Percentiles rank a stretch among this genome's conserved stretches.
Conservation (phyloP, 37 sponge, comb jelly and placozoan genomes). For the Beroe ovata region DNA sequence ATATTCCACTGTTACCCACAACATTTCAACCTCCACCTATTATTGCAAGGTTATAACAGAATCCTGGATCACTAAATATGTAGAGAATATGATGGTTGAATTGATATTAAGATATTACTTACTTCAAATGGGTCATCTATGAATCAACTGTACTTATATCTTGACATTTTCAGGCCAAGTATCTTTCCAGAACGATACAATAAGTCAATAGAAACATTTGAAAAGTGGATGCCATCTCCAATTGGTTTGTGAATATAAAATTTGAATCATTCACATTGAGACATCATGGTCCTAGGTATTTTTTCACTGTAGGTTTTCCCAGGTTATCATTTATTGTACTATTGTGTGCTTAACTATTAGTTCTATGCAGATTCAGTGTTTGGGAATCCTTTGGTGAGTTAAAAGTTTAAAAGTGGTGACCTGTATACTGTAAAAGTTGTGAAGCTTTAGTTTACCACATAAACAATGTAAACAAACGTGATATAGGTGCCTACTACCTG, state of each 20-base stretch:
- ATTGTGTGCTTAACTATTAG: neutral
- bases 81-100: neutral
- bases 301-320: no score
- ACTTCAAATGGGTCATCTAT: no score
- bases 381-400: neutral
- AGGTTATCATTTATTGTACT: no score
- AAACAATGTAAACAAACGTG: no score
- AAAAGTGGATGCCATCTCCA: constrained; percentile 15
- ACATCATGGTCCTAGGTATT: no score
- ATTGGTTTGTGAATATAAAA: constrained; percentile 1
- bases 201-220: neutral
- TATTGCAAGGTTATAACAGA: neutral
- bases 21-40: constrained; percentile 1
- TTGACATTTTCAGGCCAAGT: constrained; percentile 4
- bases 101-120: neutral
- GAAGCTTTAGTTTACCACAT: neutral
- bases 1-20: neutral
- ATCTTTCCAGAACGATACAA: neutral
- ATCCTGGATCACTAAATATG: neutral
- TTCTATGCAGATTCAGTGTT: neutral
- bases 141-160: no score
- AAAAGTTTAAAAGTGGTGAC: neutral
- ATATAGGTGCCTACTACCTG: no score
- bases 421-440: neutral
- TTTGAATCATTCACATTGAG: no score